A percentile compares a stretch with the other conserved stretches of the same genome.
phyloP scores from a whole-genome alignment of 2,113 vertebrate genomes.

The Canis aureus region DNA sequence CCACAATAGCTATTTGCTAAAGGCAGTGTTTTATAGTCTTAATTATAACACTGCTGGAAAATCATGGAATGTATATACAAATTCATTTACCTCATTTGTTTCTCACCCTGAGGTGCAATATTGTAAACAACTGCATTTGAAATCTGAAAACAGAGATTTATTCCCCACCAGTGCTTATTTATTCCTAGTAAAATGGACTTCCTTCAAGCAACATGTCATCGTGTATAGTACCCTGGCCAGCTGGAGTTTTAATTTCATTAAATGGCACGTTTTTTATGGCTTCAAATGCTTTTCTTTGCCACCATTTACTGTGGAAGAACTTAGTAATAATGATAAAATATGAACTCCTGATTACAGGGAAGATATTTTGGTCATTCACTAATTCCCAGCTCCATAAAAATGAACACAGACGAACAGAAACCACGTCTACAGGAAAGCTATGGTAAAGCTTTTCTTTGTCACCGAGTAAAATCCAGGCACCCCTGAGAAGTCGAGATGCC shows the following conservation, averaged over 20 bases:
- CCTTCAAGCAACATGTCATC: constrained; percentile 72
- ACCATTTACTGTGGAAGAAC: constrained; percentile 70
- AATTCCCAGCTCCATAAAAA: constrained; percentile 72
- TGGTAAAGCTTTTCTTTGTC: neutral
- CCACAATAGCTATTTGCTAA: constrained; percentile 82
- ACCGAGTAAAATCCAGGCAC: neutral
- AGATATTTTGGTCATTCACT: constrained; percentile 62
- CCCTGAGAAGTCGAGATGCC: neutral
- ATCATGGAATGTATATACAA: constrained; percentile 82
- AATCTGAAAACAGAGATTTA: constrained; percentile 84
- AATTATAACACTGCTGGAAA: constrained; percentile 85
- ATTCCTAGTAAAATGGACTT: constrained; percentile 82
- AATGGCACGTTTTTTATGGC: constrained; percentile 76
- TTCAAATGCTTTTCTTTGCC: constrained; percentile 77
- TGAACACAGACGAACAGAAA: constrained; percentile 65
- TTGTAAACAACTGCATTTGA: constrained; percentile 81
- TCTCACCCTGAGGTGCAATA: constrained; percentile 84
- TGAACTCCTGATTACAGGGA: constrained; percentile 76
- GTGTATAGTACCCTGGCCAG: constrained; percentile 75
- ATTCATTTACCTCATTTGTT: constrained; percentile 86
- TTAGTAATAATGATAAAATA: constrained; percentile 76
- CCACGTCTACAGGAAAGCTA: neutral
- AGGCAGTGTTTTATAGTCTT: constrained; percentile 85
- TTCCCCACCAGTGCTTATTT: constrained; percentile 76
- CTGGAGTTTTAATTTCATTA: constrained; percentile 81